Conservation (phyloP, 2,888 invertebrate species). For the Bombyx huttoni region DNA sequence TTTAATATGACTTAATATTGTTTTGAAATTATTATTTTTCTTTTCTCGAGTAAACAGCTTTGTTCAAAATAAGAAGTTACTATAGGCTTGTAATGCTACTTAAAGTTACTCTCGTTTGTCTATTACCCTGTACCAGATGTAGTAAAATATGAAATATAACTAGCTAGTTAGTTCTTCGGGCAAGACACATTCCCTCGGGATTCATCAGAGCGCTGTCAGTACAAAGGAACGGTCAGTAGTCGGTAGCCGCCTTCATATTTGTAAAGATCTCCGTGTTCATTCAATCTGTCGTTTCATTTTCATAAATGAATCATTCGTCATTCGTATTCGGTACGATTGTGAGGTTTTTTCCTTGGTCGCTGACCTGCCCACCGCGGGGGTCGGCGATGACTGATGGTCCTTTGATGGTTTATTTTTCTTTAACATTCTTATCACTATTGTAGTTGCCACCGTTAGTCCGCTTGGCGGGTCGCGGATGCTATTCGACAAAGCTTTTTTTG, state of each 20-base stretch:
- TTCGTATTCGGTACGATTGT: slow-evolving; percentile 60
- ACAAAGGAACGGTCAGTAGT: slow-evolving; percentile 36
- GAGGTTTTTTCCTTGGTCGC: slow-evolving; percentile 54
- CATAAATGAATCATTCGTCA: slow-evolving; percentile 70
- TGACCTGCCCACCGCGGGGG: slow-evolving; percentile 68
- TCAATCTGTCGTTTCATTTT: slow-evolving; percentile 71
- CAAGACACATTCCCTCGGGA: not conserved
- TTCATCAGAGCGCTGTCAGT: slow-evolving; percentile 16
- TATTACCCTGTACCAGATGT: too few species aligned
- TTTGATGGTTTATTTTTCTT: slow-evolving; percentile 71
- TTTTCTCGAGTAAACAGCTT: too few species aligned
- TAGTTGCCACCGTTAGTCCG: slow-evolving; percentile 29
- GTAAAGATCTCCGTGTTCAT: slow-evolving; percentile 48
- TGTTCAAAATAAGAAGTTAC: too few species aligned
- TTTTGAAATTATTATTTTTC: too few species aligned
- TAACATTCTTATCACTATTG: slow-evolving; percentile 63
- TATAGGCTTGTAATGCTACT: too few species aligned
- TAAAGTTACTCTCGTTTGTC: too few species aligned
- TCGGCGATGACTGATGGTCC: slow-evolving; percentile 63
- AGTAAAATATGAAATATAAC: too few species aligned
- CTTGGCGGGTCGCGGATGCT: not conserved
- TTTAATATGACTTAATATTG: too few species aligned
- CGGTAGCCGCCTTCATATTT: slow-evolving; percentile 40
- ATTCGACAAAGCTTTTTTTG: not conserved
- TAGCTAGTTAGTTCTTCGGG: too few species aligned